Evolutionary conservation across 2,888 invertebrate genomes (phyloP).

Genomic region (Axea sp.): DNA sequence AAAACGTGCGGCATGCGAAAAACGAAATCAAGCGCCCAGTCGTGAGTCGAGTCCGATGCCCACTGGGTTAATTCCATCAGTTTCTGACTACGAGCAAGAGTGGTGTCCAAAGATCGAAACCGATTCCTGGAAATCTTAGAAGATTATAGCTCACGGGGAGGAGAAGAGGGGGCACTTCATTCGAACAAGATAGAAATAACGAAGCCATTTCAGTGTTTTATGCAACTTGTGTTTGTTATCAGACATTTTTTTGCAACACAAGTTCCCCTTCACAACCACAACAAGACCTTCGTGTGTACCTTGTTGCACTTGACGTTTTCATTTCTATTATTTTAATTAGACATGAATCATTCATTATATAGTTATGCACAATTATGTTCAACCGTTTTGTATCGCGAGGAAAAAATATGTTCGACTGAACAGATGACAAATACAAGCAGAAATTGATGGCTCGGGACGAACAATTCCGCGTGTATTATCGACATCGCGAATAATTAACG

Average conservation of each 20-base stretch:
- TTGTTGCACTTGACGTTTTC: constrained; percentile 62
- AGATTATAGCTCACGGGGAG: constrained; percentile 31
- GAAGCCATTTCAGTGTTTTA: constrained; percentile 70
- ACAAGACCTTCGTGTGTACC: constrained; percentile 75
- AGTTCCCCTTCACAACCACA: constrained; percentile 66
- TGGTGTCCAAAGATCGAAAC: constrained; percentile 56
- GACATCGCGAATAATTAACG: constrained; percentile 2
- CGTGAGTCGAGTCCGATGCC: constrained; percentile 53
- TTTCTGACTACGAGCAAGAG: constrained; percentile 58
- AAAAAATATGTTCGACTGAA: constrained; percentile 36
- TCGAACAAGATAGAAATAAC: constrained; percentile 56
- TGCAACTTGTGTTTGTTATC: constrained; percentile 72
- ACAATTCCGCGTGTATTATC: not conserved
- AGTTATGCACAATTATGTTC: constrained; percentile 32
- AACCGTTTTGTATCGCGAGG: constrained; percentile 11
- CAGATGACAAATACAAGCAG: constrained; percentile 26
- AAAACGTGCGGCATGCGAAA: too few relatives aligned
- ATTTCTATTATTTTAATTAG: constrained; percentile 47
- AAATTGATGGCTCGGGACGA: constrained; percentile 26
- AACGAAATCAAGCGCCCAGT: constrained; percentile 43
- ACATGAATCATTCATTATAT: constrained; percentile 45
- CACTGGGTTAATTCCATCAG: constrained; percentile 58
- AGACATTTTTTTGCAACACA: constrained; percentile 65
- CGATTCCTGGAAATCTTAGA: constrained; percentile 57
- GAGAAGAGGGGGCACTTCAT: constrained; percentile 28